These are phyloP conservation scores for Galeopsomyia nigrocyanea DNA, from an alignment of 2,888 invertebrate genomes.

Conservation along the genomic window DNA sequence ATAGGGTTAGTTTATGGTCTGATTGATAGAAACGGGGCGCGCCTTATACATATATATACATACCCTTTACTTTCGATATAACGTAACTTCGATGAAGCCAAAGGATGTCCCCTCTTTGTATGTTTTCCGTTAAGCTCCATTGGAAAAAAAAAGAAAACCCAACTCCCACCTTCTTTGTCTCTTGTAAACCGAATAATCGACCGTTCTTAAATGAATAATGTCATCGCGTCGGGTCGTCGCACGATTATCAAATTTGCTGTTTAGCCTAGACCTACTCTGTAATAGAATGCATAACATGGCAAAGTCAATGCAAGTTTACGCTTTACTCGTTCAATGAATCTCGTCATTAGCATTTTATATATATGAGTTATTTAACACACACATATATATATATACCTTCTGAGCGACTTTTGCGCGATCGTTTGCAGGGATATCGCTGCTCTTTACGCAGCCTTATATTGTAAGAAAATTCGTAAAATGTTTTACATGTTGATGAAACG, in stretches of 20 bases:
- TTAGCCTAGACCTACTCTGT: conserved; percentile 45
- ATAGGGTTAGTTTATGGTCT: conserved; percentile 67
- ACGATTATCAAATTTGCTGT: conserved; percentile 44
- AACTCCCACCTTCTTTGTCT: conserved; percentile 23
- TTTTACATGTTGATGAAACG: conserved; percentile 4
- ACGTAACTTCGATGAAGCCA: conserved; percentile 43
- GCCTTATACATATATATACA: conserved; percentile 16
- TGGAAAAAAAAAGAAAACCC: conserved; percentile 21
- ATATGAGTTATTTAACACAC: background rate
- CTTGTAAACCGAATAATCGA: conserved; percentile 37
- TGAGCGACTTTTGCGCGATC: too few species aligned
- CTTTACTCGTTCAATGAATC: conserved; percentile 15
- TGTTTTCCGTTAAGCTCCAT: conserved; percentile 15
- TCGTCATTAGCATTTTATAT: background rate
- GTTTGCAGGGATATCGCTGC: too few species aligned
- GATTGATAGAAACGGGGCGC: conserved; percentile 49
- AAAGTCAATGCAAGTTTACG: conserved; percentile 49
- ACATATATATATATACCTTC: background rate
- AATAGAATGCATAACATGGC: conserved; percentile 38
- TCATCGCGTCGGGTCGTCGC: conserved; percentile 42
- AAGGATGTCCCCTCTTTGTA: conserved; percentile 43
- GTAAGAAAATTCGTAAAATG: background rate
- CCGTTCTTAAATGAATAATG: conserved; percentile 17
- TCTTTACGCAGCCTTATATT: too few species aligned
- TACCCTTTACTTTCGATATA: conserved; percentile 41